phyloP scores from a whole-genome alignment of 2,888 invertebrate genomes.

The Biston betularia region DNA sequence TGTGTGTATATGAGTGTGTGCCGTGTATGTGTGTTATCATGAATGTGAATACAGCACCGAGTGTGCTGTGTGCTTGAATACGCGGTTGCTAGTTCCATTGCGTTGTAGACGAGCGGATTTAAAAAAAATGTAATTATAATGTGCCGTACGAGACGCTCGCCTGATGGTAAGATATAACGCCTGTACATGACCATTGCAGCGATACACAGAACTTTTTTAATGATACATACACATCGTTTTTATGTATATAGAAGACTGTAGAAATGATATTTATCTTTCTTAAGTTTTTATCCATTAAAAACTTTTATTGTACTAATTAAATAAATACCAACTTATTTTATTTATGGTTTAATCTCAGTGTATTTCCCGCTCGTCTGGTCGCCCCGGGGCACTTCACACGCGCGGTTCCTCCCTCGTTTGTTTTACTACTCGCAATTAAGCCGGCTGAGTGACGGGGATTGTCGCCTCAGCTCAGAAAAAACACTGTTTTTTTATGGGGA shows the following conservation, averaged over 20 bases:
- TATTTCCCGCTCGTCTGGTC: constrained; percentile 55
- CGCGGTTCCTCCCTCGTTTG: constrained; percentile 72
- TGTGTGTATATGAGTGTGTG: constrained; percentile 1
- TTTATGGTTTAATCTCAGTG: neutral
- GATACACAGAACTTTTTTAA: too few relatives aligned
- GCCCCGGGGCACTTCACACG: constrained; percentile 53
- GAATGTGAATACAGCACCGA: constrained; percentile 12
- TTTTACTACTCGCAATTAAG: constrained; percentile 83
- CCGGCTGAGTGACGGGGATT: constrained; percentile 83
- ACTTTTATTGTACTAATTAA: too few relatives aligned
- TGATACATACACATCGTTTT: too few relatives aligned
- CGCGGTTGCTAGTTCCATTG: constrained; percentile 23
- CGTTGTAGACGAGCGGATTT: constrained; percentile 46
- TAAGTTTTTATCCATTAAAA: too few relatives aligned
- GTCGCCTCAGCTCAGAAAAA: constrained; percentile 70
- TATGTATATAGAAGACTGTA: too few relatives aligned
- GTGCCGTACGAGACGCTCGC: too few relatives aligned
- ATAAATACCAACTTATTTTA: too few relatives aligned
- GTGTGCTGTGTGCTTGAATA: constrained; percentile 32
- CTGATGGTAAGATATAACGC: too few relatives aligned
- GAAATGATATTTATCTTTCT: too few relatives aligned
- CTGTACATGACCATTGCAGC: too few relatives aligned
- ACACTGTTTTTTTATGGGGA: constrained; percentile 46
- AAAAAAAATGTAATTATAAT: too few relatives aligned
- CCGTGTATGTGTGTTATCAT: constrained; percentile 5